These are phyloP conservation scores for Phalacrocorax carbo DNA, from an alignment of 2,113 vertebrate genomes.

Conservation along the genomic window DNA sequence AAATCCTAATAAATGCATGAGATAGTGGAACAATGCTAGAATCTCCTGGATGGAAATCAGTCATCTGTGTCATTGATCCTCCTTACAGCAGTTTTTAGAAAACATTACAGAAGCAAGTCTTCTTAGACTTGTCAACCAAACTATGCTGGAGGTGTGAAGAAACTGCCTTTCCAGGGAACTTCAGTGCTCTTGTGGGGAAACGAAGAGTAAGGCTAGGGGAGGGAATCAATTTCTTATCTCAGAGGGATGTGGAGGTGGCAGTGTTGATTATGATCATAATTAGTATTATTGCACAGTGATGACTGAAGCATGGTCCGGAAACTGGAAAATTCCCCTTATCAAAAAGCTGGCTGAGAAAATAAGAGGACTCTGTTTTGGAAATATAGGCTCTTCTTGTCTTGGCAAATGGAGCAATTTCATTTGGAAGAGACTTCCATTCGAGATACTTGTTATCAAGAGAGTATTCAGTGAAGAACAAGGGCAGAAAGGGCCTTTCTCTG, in stretches of 20 bases:
- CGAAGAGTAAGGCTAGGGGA: not conserved
- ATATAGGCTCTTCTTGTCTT: not conserved
- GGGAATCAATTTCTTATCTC: not conserved
- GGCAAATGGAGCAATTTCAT: not conserved
- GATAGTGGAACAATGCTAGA: slow-evolving; percentile 28
- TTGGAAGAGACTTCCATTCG: not conserved
- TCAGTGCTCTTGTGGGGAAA: not conserved
- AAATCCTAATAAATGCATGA: slow-evolving; percentile 52
- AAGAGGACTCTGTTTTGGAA: not conserved
- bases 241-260: not conserved
- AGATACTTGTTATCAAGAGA: not conserved
- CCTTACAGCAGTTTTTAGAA: not conserved
- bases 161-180: not conserved
- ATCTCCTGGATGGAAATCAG: slow-evolving; percentile 43
- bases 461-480: not conserved
- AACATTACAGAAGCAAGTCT: not conserved
- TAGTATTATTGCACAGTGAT: not conserved
- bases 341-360: not conserved
- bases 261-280: not conserved
- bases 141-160: not conserved
- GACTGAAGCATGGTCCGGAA: not conserved
- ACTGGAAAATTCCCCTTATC: not conserved
- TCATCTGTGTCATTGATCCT: not conserved
- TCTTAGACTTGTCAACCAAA: not conserved
- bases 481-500: not conserved